Evolutionary conservation across 2,888 invertebrate genomes (phyloP).

Genomic region (Epinotia demarniana): DNA sequence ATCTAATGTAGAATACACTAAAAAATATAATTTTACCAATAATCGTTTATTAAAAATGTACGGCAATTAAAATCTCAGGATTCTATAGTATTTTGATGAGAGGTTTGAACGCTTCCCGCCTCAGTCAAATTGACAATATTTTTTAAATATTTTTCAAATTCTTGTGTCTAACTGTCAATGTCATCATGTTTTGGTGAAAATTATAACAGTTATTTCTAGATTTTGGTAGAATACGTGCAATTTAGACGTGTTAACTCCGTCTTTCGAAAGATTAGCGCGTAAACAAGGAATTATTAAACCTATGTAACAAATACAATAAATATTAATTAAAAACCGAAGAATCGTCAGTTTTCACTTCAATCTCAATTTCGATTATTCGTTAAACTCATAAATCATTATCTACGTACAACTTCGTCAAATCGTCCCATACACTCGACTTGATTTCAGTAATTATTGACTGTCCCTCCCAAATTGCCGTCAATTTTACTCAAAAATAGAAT

Average conservation of each 20-base stretch:
- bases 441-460: conserved; percentile 11
- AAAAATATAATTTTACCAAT: too few species aligned
- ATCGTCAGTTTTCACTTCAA: background rate
- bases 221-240: too few species aligned
- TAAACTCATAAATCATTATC: background rate
- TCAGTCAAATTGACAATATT: too few species aligned
- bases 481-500: conserved; percentile 18
- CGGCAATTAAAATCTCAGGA: too few species aligned
- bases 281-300: background rate
- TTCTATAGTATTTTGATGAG: too few species aligned
- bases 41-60: too few species aligned
- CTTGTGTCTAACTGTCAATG: too few species aligned
- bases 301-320: background rate
- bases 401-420: background rate
- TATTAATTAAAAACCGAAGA: background rate
- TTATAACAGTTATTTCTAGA: too few species aligned
- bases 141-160: too few species aligned
- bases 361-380: background rate
- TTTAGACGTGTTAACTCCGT: background rate
- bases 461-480: conserved; percentile 4
- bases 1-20: too few species aligned
- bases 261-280: background rate
- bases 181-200: too few species aligned
- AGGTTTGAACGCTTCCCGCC: too few species aligned
- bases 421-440: background rate